phyloP scores from a whole-genome alignment of 2,888 invertebrate genomes.

The Volucella zonaria region DNA sequence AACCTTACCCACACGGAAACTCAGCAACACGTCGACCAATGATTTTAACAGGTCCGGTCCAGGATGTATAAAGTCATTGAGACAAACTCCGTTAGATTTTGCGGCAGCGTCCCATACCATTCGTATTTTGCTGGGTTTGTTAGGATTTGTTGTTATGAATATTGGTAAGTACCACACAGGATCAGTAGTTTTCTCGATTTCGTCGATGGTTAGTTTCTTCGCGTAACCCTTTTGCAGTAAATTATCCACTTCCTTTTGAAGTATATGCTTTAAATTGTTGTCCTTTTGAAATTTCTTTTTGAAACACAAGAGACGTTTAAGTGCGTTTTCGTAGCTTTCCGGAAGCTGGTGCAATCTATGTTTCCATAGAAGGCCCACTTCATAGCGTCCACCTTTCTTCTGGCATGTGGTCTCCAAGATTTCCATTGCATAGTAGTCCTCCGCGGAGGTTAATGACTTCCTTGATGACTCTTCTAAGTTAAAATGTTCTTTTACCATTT shows the following conservation, averaged over 20 bases:
- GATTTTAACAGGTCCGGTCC: conserved; percentile 76
- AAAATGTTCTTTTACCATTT: conserved; percentile 40
- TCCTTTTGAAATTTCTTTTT: conserved; percentile 68
- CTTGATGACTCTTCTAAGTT: conserved; percentile 20
- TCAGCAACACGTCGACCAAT: conserved; percentile 3
- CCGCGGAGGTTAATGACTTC: conserved; percentile 26
- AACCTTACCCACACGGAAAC: conserved; percentile 1
- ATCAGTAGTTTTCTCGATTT: conserved; percentile 36
- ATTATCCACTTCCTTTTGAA: too few relatives aligned
- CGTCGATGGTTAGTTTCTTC: conserved; percentile 45
- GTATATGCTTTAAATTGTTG: too few relatives aligned
- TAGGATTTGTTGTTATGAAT: conserved; percentile 45
- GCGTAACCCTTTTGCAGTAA: conserved; percentile 70
- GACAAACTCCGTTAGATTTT: conserved; percentile 72
- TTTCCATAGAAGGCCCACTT: conserved; percentile 75
- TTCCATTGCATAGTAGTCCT: conserved; percentile 41
- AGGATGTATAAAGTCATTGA: conserved; percentile 77
- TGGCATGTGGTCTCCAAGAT: conserved; percentile 61
- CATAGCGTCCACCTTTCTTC: conserved; percentile 40
- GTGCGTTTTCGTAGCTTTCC: conserved; percentile 64
- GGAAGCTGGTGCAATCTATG: conserved; percentile 60
- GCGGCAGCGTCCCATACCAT: conserved; percentile 78
- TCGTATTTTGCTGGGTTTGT: conserved; percentile 75
- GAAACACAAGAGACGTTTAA: conserved; percentile 62
- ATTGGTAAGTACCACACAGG: conserved; percentile 15